These are phyloP conservation scores for Eubucco bourcierii DNA, from an alignment of 2,113 vertebrate species.

Conservation along the genomic window DNA sequence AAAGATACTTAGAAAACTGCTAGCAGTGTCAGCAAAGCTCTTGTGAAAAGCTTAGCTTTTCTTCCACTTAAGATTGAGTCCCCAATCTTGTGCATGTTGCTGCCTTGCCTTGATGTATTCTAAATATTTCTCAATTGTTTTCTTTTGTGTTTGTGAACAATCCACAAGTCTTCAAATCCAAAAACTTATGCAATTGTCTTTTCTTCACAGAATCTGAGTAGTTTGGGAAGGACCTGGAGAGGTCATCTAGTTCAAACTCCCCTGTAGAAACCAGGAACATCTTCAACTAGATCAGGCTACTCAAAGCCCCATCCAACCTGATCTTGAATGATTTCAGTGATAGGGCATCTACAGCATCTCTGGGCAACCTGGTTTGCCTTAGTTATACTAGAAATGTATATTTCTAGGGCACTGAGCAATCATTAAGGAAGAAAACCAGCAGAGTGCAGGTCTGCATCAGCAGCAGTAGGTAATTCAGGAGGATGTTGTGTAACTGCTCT, in stretches of 20 bases:
- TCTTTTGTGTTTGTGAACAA: neutral
- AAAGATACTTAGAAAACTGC: neutral
- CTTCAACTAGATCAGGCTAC: neutral
- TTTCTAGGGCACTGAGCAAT: neutral
- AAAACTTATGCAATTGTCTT: neutral
- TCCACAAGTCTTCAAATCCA: neutral
- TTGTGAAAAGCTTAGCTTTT: neutral
- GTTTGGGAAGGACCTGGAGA: neutral
- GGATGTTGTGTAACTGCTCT: neutral
- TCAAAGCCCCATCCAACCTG: neutral
- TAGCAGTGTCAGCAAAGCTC: neutral
- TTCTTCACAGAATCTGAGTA: neutral
- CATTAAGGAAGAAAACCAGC: neutral
- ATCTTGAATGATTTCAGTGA: neutral
- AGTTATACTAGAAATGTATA: constrained; percentile 7
- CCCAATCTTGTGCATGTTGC: neutral
- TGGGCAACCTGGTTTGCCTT: neutral
- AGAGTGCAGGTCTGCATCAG: neutral
- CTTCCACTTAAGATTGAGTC: neutral
- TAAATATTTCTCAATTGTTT: neutral
- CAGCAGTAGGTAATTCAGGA: neutral
- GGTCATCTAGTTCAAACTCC: neutral
- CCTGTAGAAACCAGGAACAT: neutral
- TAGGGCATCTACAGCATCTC: neutral
- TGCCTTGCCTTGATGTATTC: neutral